Percentiles rank a stretch among this genome's conserved stretches.
Conservation (phyloP, 2,113 vertebrate genomes). For the Lophochroa leadbeateri region DNA sequence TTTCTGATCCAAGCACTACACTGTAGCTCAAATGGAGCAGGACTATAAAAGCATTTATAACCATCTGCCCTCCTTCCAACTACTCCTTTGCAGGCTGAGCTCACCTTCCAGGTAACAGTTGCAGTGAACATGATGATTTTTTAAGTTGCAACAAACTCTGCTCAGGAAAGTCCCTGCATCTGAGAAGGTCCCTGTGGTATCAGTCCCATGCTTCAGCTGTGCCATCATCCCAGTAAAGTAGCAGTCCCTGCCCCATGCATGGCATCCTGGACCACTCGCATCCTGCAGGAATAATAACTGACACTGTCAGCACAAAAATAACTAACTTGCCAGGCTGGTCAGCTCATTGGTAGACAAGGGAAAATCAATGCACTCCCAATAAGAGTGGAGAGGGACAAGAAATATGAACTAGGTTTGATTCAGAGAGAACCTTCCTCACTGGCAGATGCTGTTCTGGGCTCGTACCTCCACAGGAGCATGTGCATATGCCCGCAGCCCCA, state of each 20-base stretch:
- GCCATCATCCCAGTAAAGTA: not conserved
- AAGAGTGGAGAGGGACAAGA: not conserved
- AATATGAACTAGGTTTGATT: not conserved
- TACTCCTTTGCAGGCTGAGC: not conserved
- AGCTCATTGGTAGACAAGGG: not conserved
- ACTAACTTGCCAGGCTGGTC: not conserved
- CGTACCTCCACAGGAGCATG: accelerated
- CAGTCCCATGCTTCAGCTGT: accelerated
- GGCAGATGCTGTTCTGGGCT: not conserved
- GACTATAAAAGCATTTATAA: not conserved
- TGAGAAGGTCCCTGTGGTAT: not conserved
- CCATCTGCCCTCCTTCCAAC: not conserved
- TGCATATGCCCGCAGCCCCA: accelerated
- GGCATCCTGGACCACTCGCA: accelerated
- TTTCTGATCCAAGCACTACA: not conserved
- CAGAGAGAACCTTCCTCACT: not conserved
- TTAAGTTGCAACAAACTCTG: not conserved
- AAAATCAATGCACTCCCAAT: not conserved
- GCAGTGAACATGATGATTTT: accelerated
- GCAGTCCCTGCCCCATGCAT: accelerated
- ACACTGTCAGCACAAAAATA: not conserved
- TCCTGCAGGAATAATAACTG: not conserved
- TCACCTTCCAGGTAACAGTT: not conserved
- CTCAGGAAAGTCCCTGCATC: not conserved
- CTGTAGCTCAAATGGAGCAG: not conserved